Base-by-base conservation (phyloP, 2,797 vertebrate genomes). In the Myripristis murdjan region DNA sequence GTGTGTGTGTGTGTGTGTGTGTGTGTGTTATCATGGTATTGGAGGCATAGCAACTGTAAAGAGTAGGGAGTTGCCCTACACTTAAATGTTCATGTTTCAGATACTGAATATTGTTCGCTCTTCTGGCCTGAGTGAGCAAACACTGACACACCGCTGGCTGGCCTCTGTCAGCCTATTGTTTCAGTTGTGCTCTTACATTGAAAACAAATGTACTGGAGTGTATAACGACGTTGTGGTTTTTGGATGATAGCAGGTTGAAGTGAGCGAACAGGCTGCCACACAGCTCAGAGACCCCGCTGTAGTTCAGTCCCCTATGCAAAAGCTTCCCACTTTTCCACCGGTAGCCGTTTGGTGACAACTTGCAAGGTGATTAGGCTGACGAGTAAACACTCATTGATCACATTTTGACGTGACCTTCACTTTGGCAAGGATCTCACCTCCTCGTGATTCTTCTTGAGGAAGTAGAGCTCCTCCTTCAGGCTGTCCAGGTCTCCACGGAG, bases 401-500 rank as follows among this genome's bases (percentile, higher is more conserved):
- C 11, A 14, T 43, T 20, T 11, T 62, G 63, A 57, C 11, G 0
- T 56, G 79, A 67, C 69, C 64, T 70, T 56, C 0, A 2, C 64
- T 26, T 26, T 14, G 16, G 24, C 16, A 10, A 57, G 7, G 43
- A 41, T 75, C 85, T 88, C 79, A 95, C 95, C 94, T 95, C 94
- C 0, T 94, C 91, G 15, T 96, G 95, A 75, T 95, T 95, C 78
- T 93, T 95, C 84, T 95, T 94, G 57, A 96, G 91, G 83, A 94
- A 94, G 81, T 92, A 94, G 15, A 95, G 90, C 87, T 95, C 95
- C 74, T 95, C 94, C 87, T 94, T 94, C 83, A 95, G 91, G 84
- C 94, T 94, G 66, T 95, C 95, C 78, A 96, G 87, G 65, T 95
- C 94, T 51, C 93, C 93, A 53, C 87, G 79, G 70, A 96, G 92